Percentiles rank a stretch among this genome's conserved stretches.
phyloP scores from a whole-genome alignment of 2,888 invertebrate genomes.

The Euspilapteryx auroguttella region DNA sequence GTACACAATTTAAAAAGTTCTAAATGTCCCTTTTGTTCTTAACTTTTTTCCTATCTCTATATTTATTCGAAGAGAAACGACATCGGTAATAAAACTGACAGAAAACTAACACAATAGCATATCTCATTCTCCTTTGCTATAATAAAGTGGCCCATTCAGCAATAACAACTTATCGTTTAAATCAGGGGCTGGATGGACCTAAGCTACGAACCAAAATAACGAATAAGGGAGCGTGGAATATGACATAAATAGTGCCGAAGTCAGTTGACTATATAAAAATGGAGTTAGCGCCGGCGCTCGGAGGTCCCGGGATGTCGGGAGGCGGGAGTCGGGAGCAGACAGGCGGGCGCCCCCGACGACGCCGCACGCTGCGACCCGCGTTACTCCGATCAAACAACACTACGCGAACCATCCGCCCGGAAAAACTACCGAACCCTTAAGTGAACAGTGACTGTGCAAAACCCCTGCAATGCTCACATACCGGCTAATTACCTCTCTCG shows the following conservation, averaged over 20 bases:
- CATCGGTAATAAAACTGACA: too few species aligned
- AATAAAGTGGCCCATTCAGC: slow-evolving; percentile 12
- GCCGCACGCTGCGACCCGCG: slow-evolving; percentile 21
- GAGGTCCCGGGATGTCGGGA: slow-evolving; percentile 13
- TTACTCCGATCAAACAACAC: slow-evolving; percentile 10
- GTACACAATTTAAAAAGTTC: too few species aligned
- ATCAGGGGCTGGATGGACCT: slow-evolving; percentile 25
- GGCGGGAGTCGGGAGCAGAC: slow-evolving; percentile 18
- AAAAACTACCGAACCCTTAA: background rate
- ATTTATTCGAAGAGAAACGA: too few species aligned
- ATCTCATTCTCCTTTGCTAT: too few species aligned
- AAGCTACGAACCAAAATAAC: slow-evolving; percentile 45
- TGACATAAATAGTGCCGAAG: slow-evolving; percentile 58
- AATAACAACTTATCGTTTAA: slow-evolving; percentile 24
- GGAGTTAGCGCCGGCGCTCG: slow-evolving; percentile 53
- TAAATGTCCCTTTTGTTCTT: too few species aligned
- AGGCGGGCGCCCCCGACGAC: slow-evolving; percentile 42
- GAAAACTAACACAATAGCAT: too few species aligned
- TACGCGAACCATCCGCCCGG: slow-evolving; percentile 8
- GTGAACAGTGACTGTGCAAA: slow-evolving; percentile 4
- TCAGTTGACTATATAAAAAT: slow-evolving; percentile 59
- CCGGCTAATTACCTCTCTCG: too few species aligned
- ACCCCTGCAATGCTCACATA: too few species aligned
- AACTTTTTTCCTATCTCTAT: too few species aligned
- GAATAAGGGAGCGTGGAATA: slow-evolving; percentile 49